Conservation (phyloP, 2,888 invertebrate species). For the Chironomus tentans region DNA sequence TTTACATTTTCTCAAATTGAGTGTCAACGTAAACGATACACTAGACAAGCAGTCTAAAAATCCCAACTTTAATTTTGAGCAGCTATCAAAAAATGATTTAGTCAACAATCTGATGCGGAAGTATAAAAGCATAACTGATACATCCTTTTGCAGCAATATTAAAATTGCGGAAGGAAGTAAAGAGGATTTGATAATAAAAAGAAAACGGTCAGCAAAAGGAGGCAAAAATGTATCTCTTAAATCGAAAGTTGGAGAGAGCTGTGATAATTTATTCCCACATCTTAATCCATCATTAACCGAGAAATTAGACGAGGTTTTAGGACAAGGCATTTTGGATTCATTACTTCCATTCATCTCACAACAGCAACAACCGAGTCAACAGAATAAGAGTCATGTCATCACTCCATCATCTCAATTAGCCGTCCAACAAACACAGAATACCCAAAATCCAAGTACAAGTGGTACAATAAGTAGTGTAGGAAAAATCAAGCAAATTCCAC, state of each 20-base stretch:
- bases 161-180: background rate
- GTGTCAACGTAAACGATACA: constrained; percentile 38
- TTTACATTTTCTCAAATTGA: constrained; percentile 39
- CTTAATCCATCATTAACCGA: constrained; percentile 37
- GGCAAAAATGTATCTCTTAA: constrained; percentile 6
- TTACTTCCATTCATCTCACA: constrained; percentile 63
- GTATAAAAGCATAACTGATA: constrained; percentile 4
- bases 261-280: constrained; percentile 17
- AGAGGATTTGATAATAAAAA: background rate
- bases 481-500: constrained; percentile 5
- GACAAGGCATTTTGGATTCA: constrained; percentile 74
- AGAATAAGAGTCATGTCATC: constrained; percentile 29
- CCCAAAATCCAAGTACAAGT: background rate
- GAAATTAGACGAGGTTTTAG: constrained; percentile 52
- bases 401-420: background rate
- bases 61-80: constrained; percentile 34
- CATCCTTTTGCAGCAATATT: background rate
- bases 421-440: background rate
- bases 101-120: constrained; percentile 35
- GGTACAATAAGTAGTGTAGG: background rate
- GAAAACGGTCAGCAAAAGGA: background rate
- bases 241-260: constrained; percentile 12
- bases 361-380: constrained; percentile 32
- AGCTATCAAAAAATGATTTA: constrained; percentile 37
- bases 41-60: constrained; percentile 31